Base-by-base conservation (phyloP, 2,113 vertebrate species). In the Clarias gariepinus region DNA sequence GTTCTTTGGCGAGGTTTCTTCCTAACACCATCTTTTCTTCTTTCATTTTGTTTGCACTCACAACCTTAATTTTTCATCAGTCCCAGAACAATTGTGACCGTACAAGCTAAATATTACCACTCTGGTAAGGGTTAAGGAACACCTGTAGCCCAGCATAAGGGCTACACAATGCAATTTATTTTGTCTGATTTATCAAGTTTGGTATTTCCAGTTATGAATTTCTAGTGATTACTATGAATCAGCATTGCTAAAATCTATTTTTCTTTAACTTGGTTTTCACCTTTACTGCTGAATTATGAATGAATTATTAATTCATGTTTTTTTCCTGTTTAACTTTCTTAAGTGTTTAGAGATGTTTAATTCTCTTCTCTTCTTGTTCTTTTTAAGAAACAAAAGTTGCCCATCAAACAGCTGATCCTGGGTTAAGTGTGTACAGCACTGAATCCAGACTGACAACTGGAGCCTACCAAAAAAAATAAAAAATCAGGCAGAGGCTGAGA, bases 401-500 rank as follows among this genome's bases (percentile, higher is more conserved):
- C 11, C 1, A 58, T 36, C 78, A 30, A 85, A 71, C 55, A 18
- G 10, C 79, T 47, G 36, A 64, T 36, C 41, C 85, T 84, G 81
- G 81, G 66, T 66, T 86, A 71, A 82, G 11, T 74, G 82, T 86
- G 61, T 47, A 61, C 74, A 33, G 33, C 81, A 86, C 85, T 58
- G 85, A 53, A 87, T 87, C 80, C 87, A 84, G 88, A 52, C 18
- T 87, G 23, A 18, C 3, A 58, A 61, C 15, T 33, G 25, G 21
- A 76, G 23, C 71, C 73, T 74, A 41, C 25, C n/a, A n/a, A 28
- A 47, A 52, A 10, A 80, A 77, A 21, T 36, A 25, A 36, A 2
- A 36, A 53, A 47, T 47, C 80, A 25, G 52, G 25, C 61, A 82
- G 25, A 41, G 18, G 77, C 77, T 89, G 93, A 90, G 80, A 95